Evolutionary conservation across 2,888 invertebrate species (phyloP).

Genomic region (Melitaea athalia): DNA sequence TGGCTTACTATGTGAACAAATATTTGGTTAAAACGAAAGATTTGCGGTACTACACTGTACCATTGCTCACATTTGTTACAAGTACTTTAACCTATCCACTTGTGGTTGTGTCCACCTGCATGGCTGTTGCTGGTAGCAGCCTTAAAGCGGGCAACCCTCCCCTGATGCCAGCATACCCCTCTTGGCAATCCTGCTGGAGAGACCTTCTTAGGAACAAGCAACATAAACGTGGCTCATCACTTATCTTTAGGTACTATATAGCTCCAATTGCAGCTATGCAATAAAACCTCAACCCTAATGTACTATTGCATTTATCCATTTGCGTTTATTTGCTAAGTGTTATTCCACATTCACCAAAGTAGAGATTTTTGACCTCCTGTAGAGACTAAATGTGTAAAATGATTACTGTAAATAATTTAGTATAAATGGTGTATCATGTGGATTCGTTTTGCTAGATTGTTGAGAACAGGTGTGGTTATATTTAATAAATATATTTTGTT

Average conservation of each 20-base stretch:
- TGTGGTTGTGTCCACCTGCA: constrained; percentile 94
- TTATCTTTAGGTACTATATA: constrained; percentile 88
- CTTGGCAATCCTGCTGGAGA: constrained; percentile 92
- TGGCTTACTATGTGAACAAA: constrained; percentile 90
- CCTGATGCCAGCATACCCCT: constrained; percentile 89
- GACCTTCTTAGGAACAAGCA: constrained; percentile 89
- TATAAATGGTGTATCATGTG: constrained; percentile 74
- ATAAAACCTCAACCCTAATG: constrained; percentile 54
- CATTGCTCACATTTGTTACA: constrained; percentile 86
- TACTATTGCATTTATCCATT: constrained; percentile 69
- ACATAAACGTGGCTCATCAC: constrained; percentile 92
- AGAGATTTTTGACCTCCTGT: constrained; percentile 61
- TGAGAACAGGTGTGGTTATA: constrained; percentile 70
- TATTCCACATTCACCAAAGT: constrained; percentile 77
- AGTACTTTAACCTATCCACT: constrained; percentile 95
- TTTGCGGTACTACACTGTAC: constrained; percentile 80
- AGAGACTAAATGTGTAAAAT: constrained; percentile 62
- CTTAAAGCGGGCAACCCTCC: constrained; percentile 92
- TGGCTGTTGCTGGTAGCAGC: constrained; percentile 91
- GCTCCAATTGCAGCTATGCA: constrained; percentile 74
- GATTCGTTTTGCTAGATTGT: constrained; percentile 75
- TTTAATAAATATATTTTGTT: constrained; percentile 73
- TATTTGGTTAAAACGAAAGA: constrained; percentile 90
- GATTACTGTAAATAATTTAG: constrained; percentile 77
- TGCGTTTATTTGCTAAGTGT: constrained; percentile 78